Conservation (phyloP, 1,140 invertebrate genomes). For the Periplaneta americana region DNA sequence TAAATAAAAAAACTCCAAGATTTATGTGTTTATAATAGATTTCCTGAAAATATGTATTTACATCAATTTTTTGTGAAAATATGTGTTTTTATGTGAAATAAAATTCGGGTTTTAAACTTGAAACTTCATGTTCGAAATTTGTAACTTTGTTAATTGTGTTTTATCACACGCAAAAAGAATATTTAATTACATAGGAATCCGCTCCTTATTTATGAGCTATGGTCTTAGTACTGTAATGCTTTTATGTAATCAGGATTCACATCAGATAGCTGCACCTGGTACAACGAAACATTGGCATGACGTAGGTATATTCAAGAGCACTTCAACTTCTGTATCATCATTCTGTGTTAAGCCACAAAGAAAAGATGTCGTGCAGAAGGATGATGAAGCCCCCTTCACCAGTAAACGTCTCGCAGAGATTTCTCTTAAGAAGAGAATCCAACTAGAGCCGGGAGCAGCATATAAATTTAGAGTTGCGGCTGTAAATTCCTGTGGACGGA, state of each 20-base stretch:
- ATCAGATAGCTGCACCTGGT: neutral
- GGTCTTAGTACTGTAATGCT: neutral
- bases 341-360: conserved; percentile 46
- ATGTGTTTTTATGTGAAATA: too few species aligned
- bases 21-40: too few species aligned
- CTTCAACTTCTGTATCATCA: conserved; percentile 59
- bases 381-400: conserved; percentile 40
- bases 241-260: neutral
- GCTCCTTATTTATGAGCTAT: too few species aligned
- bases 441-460: conserved; percentile 89
- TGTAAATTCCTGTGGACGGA: conserved; percentile 92
- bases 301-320: conserved; percentile 72
- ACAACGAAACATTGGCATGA: conserved; percentile 60
- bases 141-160: too few species aligned
- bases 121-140: too few species aligned
- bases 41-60: too few species aligned
- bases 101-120: too few species aligned
- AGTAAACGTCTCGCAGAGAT: conserved; percentile 47
- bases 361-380: conserved; percentile 31
- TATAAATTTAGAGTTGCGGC: conserved; percentile 97
- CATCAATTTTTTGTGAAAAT: too few species aligned
- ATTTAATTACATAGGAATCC: too few species aligned
- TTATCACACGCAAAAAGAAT: too few species aligned
- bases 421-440: conserved; percentile 52
- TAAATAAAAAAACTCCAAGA: too few species aligned